Conservation (phyloP, 2,113 vertebrate species). For the Tetrax tetrax region DNA sequence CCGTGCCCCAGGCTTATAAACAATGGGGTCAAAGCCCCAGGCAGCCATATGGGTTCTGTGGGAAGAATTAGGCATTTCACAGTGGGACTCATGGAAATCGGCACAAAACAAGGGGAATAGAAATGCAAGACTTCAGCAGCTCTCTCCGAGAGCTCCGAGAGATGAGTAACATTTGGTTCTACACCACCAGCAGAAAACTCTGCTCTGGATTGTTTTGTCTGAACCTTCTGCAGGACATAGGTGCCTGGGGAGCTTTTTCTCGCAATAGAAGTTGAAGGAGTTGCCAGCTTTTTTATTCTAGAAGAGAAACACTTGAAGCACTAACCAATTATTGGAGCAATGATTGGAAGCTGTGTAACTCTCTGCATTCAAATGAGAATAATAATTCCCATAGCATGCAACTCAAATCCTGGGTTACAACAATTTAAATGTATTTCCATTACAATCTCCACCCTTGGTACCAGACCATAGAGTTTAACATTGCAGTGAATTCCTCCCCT, state of each 20-base stretch:
- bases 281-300: neutral
- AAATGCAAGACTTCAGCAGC: neutral
- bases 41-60: neutral
- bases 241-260: neutral
- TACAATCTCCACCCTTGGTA: too few species aligned
- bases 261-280: neutral
- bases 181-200: neutral
- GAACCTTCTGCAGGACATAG: neutral
- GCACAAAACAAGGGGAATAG: neutral
- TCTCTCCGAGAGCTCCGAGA: neutral
- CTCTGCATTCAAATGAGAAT: neutral
- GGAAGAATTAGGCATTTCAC: neutral
- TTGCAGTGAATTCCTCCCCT: too few species aligned
- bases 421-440: too few species aligned
- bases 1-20: accelerated
- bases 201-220: neutral
- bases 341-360: neutral
- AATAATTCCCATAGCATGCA: too few species aligned
- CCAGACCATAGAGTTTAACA: too few species aligned
- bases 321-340: neutral
- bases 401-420: too few species aligned
- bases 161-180: neutral
- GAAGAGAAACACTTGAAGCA: neutral
- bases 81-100: neutral
- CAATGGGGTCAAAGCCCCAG: neutral